These are phyloP conservation scores for Neogobius melanostomus DNA, from an alignment of 2,113 vertebrate genomes.

Conservation along the genomic window DNA sequence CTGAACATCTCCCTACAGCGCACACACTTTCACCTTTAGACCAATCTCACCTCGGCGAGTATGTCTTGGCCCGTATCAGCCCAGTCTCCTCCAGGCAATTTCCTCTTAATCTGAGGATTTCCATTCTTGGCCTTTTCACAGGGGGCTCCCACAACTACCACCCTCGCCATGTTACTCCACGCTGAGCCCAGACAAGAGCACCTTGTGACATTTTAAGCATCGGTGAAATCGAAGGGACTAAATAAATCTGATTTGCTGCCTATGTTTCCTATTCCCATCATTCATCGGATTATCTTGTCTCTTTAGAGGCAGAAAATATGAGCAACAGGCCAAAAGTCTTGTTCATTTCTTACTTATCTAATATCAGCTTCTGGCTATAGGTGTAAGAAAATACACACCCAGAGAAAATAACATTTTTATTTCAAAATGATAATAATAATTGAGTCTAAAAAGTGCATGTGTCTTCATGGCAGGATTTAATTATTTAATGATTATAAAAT, in stretches of 20 bases:
- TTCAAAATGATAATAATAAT: too few relatives aligned
- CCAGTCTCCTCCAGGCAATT: slow-evolving; percentile 49
- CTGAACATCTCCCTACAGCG: neutral
- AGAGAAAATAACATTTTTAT: too few relatives aligned
- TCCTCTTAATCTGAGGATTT: slow-evolving; percentile 58
- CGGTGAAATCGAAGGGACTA: slow-evolving; percentile 42
- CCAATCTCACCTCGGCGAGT: slow-evolving; percentile 45
- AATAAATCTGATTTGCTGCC: slow-evolving; percentile 27
- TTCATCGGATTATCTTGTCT: slow-evolving; percentile 38
- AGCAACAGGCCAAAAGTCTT: slow-evolving; percentile 9
- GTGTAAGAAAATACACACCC: too few relatives aligned
- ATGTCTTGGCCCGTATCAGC: slow-evolving; percentile 35
- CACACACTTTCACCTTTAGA: slow-evolving; percentile 38
- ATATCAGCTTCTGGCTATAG: neutral
- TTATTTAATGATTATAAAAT: too few relatives aligned
- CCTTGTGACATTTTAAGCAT: slow-evolving; percentile 30
- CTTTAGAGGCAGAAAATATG: slow-evolving; percentile 27
- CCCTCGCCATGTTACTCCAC: slow-evolving; percentile 13
- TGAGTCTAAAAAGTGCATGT: too few relatives aligned
- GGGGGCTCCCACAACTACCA: neutral
- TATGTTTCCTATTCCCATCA: slow-evolving; percentile 17
- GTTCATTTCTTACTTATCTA: neutral
- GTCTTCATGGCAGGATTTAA: too few relatives aligned
- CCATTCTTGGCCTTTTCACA: slow-evolving; percentile 38
- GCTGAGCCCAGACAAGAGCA: slow-evolving; percentile 28